These are phyloP conservation scores for Tenebrio molitor DNA, from an alignment of 1,140 invertebrate genomes.

Conservation along the genomic window DNA sequence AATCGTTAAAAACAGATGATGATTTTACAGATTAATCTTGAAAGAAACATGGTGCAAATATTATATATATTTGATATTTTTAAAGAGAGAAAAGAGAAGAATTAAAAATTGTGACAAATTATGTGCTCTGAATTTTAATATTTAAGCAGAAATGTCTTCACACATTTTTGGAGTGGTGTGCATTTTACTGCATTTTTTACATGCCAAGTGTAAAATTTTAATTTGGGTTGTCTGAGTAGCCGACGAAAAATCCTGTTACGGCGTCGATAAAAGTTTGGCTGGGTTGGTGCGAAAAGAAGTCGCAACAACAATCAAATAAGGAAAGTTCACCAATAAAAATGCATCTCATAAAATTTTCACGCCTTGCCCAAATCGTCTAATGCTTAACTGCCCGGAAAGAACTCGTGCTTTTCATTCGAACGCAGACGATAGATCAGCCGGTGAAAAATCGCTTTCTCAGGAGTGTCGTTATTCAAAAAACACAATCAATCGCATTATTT, in stretches of 20 bases:
- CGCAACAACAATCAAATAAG: slow-evolving; percentile 19
- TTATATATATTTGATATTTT: too few relatives aligned
- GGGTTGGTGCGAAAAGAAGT: not conserved
- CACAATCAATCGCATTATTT: not conserved
- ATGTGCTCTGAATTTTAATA: too few relatives aligned
- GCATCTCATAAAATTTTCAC: not conserved
- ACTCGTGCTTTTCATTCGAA: not conserved
- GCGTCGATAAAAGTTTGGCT: not conserved
- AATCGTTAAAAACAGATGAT: too few relatives aligned
- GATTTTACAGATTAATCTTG: too few relatives aligned
- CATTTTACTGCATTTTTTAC: too few relatives aligned
- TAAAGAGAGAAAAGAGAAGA: too few relatives aligned
- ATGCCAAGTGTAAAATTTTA: slow-evolving; percentile 13
- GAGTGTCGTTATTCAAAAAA: too few relatives aligned
- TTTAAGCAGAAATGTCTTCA: too few relatives aligned
- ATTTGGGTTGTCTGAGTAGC: not conserved
- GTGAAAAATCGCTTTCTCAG: too few relatives aligned
- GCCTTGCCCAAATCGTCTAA: not conserved
- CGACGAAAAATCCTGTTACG: not conserved
- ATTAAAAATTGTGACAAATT: too few relatives aligned
- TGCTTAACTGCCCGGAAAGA: slow-evolving; percentile 9
- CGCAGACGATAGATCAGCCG: not conserved
- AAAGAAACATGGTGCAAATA: too few relatives aligned
- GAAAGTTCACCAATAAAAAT: slow-evolving; percentile 15
- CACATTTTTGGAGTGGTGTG: too few relatives aligned